phyloP scores from a whole-genome alignment of 2,888 invertebrate genomes.

The Phyto melanocephala region DNA sequence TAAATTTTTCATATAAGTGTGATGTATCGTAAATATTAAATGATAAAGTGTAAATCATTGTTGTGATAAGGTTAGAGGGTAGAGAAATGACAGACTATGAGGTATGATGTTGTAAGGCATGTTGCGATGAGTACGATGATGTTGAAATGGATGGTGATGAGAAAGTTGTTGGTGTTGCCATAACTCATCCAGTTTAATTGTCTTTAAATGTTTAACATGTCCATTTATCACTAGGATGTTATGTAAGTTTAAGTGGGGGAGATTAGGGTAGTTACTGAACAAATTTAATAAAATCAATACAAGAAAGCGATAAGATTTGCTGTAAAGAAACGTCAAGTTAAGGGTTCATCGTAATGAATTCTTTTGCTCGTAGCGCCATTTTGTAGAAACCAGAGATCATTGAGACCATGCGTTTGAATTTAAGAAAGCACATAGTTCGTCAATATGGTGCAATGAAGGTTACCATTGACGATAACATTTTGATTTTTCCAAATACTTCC shows the following conservation, averaged over 20 bases:
- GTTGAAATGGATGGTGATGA: constrained; percentile 13
- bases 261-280: background rate
- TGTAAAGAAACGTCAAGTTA: too few species aligned
- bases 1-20: background rate
- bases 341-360: too few species aligned
- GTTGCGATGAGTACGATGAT: background rate
- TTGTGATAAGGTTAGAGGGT: constrained; percentile 21
- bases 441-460: too few species aligned
- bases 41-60: constrained; percentile 52
- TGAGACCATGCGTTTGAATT: too few species aligned
- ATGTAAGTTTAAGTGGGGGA: background rate
- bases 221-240: constrained; percentile 57
- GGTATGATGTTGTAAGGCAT: too few species aligned
- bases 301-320: background rate
- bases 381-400: too few species aligned
- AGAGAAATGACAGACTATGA: background rate
- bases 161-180: constrained; percentile 17
- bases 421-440: too few species aligned
- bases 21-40: constrained; percentile 45
- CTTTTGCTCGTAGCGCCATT: too few species aligned
- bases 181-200: constrained; percentile 53
- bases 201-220: constrained; percentile 59
- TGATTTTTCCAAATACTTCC: too few species aligned
- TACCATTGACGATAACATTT: too few species aligned
- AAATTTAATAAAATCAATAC: background rate